Evolutionary conservation across 2,113 vertebrate species (phyloP).

Genomic region (Dicerorhinus sumatrensis): DNA sequence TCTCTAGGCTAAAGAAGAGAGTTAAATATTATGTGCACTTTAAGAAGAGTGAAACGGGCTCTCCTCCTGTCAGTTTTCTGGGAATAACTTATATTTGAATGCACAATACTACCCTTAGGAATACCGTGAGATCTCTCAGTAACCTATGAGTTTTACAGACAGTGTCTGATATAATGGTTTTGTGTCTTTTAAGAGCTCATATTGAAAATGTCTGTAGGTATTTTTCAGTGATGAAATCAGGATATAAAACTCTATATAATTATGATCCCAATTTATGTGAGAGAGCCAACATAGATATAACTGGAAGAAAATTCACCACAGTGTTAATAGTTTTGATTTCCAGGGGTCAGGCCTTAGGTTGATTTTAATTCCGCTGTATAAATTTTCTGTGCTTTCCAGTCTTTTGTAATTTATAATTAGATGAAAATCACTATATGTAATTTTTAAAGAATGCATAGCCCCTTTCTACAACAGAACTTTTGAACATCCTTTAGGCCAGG

Average conservation of each 20-base stretch:
- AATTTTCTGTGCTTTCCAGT: slow-evolving; percentile 40
- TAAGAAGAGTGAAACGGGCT: neutral
- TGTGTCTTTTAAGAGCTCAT: slow-evolving; percentile 16
- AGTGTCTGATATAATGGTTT: neutral
- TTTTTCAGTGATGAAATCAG: slow-evolving; percentile 34
- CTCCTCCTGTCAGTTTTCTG: neutral
- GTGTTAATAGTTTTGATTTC: slow-evolving; percentile 44
- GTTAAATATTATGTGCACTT: neutral
- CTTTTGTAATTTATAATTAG: neutral
- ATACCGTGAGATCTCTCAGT: neutral
- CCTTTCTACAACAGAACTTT: neutral
- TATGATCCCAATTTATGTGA: neutral
- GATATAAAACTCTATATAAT: slow-evolving; percentile 5
- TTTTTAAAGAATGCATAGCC: neutral
- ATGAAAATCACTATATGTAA: slow-evolving; percentile 35
- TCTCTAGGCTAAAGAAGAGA: slow-evolving; percentile 21
- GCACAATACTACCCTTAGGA: neutral
- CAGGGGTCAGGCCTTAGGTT: neutral
- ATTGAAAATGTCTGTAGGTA: slow-evolving; percentile 38
- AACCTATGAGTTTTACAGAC: neutral
- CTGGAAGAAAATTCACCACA: neutral
- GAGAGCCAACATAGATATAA: neutral
- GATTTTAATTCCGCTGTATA: slow-evolving; percentile 48
- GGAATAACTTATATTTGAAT: neutral
- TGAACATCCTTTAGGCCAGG: neutral